Evolutionary conservation across 2,888 invertebrate species (phyloP).

Genomic region (Epirrhoe tristata): DNA sequence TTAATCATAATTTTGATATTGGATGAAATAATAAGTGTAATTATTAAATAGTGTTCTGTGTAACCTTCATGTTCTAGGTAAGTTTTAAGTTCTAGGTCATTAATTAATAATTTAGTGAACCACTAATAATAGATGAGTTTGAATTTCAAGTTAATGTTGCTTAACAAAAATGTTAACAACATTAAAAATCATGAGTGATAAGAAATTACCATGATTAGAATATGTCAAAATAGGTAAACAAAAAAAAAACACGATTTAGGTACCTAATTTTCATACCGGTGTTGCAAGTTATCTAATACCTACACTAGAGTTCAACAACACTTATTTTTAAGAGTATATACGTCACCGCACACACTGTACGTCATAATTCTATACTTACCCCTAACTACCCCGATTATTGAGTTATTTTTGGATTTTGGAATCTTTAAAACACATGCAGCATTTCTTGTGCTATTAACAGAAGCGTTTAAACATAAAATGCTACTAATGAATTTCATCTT

Average conservation of each 20-base stretch:
- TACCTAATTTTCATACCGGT: too few species aligned
- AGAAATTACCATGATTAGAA: too few species aligned
- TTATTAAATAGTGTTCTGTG: slow-evolving; percentile 8
- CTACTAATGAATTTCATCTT: slow-evolving; percentile 20
- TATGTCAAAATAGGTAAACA: too few species aligned
- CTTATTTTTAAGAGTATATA: too few species aligned
- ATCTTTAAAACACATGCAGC: background rate
- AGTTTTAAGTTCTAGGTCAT: slow-evolving; percentile 2
- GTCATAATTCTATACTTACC: background rate
- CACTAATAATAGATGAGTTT: background rate
- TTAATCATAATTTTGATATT: slow-evolving; percentile 20
- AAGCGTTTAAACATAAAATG: background rate
- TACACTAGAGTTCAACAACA: too few species aligned
- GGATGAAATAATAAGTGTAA: slow-evolving; percentile 7
- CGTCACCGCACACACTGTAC: too few species aligned
- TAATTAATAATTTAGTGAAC: background rate
- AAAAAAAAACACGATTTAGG: too few species aligned
- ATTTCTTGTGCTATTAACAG: too few species aligned
- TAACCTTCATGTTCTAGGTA: slow-evolving; percentile 9
- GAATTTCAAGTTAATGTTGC: background rate
- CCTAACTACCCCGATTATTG: background rate
- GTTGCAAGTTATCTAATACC: too few species aligned
- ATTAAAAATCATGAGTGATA: too few species aligned
- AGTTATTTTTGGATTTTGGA: background rate
- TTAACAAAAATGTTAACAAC: too few species aligned